Base-by-base conservation (phyloP, 92 coral and sea anemone genomes). In the Zoanthus solanderi region DNA sequence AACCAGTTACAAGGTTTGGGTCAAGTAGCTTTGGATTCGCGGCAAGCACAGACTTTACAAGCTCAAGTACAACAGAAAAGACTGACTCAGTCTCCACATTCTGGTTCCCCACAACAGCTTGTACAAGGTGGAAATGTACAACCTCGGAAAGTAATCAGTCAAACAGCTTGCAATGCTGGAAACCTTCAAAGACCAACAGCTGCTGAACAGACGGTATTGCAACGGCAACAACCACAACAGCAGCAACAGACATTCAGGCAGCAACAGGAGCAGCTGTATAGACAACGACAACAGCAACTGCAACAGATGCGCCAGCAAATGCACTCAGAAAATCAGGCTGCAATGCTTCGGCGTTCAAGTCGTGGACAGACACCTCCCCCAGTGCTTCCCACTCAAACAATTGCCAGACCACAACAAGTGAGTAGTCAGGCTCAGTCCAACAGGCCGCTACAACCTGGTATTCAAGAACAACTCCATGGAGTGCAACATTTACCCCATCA, bases 251-350 rank as follows among this genome's bases (percentile, higher is more conserved):
- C 85, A 7, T 81, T 81, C 63, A 81, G 85, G 54, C 85, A 81
- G 17, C 85, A 81, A 57, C 85, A 81, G 75, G 85, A 81, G 71
- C 85, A 81, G 75, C 56, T 81, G 17, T 81, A 81, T 29, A 81
- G 85, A 63, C 85, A 81, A 54, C 85, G 85, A 17, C 85, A 81
- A 17, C 85, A 81, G 23, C 76, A 81, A 73, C 75, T 81, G 30
- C 85, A 81, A 54, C 85, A 81, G 71, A 81, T 81, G 85, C 85
- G 85, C 74, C 85, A 81, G 63, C 85, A 81, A 45, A 81, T 81
- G 85, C 85, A 81, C 2, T 81, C 85, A 14, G 85, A 81, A 44
- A 81, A 48, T 42, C 85, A 81, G 28, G 85, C 85, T 47, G 74
- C 61, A 23, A 29, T 81, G 85, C 85, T 65, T 31, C 85, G 85